Evolutionary conservation across 2,888 invertebrate genomes (phyloP), one percentile per base, ranked within the genome.

Genomic region (Andrena bicolor): DNA sequence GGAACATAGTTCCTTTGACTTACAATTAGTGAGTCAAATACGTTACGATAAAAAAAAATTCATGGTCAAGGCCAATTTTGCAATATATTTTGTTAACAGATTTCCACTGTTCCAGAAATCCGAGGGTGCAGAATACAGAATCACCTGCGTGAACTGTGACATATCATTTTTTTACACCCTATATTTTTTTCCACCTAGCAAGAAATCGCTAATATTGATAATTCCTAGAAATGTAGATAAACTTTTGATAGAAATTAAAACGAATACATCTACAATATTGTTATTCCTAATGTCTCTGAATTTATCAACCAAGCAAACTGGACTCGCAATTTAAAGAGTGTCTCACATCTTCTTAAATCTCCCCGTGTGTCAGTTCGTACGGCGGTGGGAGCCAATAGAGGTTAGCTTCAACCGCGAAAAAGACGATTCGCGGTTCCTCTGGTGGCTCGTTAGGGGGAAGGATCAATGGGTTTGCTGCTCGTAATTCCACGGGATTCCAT

Each of bases 381-480:
- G 20, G 32, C 4, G 20, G 26, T 16, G 41, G 53, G 28, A 16
- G 60, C 58, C 20, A 53, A 71, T 85, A 60, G 58, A 53, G 53
- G 70, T 70, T 79, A 81, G 88, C 74, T 75, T 71, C 78, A 70
- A 63, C 71, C 82, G 86, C 72, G 83, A 84, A 88, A 86, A 88
- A 88, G 88, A 82, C 84, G 88, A 86, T 88, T 78, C 82, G 83
- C 78, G 84, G 56, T 75, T 83, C 82, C 83, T 78, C 84, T 82
- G 80, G 41, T 82, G 69, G 83, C 89, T 92, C 89, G 89, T 91
- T 90, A 88, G 89, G 83, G 69, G 90, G 90, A 91, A 88, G 90
- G 90, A 92, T 92, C 92, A 91, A 91, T 91, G 90, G 90, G 80
- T 87, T 88, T 88, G 88, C 90, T 86, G 84, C 83, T 85, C 88